phyloP scores from a whole-genome alignment of 2,113 vertebrate species.

The Toxotes chatareus region DNA sequence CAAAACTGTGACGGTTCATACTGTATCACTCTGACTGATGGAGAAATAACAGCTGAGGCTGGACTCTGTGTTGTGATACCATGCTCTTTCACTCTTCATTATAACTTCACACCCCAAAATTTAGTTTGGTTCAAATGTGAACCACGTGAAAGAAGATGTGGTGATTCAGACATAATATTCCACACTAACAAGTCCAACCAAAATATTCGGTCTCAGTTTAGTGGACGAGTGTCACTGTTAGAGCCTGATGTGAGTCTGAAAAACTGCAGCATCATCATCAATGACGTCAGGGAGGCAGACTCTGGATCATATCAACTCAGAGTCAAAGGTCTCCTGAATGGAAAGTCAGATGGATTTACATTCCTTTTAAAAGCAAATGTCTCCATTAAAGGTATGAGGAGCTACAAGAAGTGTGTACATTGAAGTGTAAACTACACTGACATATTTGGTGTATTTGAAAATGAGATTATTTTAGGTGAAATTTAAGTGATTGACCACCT shows the following conservation, averaged over 20 bases:
- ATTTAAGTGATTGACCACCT: neutral
- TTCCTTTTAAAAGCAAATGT: neutral
- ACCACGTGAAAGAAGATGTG: accelerated
- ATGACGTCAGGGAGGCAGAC: slow-evolving; percentile 45
- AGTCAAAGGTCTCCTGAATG: slow-evolving; percentile 43
- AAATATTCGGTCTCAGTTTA: neutral
- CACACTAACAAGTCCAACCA: neutral
- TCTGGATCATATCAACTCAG: slow-evolving; percentile 64
- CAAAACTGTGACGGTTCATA: too few relatives aligned
- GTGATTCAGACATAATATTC: slow-evolving; percentile 23
- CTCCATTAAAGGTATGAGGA: slow-evolving; percentile 53
- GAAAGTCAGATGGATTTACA: slow-evolving; percentile 24
- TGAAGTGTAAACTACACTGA: too few relatives aligned
- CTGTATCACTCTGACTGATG: slow-evolving; percentile 30
- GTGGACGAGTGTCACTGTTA: slow-evolving; percentile 47
- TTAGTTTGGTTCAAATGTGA: slow-evolving; percentile 67
- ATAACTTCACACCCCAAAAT: accelerated
- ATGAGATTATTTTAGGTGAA: neutral
- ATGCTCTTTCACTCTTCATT: neutral
- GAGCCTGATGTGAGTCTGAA: slow-evolving; percentile 8
- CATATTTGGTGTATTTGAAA: too few relatives aligned
- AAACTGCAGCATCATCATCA: slow-evolving; percentile 67
- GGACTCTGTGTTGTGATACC: slow-evolving; percentile 68
- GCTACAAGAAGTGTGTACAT: neutral
- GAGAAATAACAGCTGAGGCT: slow-evolving; percentile 43